phyloP scores from a whole-genome alignment of 2,797 vertebrate genomes.

The Passerculus sandwichensis region DNA sequence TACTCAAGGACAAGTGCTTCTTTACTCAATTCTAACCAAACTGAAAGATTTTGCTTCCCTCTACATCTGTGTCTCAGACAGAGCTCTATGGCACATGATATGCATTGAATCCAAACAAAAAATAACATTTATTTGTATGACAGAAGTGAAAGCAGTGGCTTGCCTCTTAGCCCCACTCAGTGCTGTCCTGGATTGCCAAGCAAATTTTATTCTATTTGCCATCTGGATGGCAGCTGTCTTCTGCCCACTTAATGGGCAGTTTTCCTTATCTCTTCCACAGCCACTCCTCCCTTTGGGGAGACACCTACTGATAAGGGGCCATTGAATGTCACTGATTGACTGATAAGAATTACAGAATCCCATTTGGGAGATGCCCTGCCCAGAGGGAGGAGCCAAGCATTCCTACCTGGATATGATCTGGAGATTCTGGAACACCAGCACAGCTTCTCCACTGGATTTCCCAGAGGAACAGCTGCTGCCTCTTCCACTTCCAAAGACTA shows the following conservation, averaged over 20 bases:
- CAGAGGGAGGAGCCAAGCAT: not conserved
- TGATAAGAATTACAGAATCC: not conserved
- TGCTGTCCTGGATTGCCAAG: not conserved
- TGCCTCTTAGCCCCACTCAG: not conserved
- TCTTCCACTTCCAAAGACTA: too few species aligned
- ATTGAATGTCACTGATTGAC: not conserved
- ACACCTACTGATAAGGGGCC: not conserved
- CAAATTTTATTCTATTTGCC: not conserved
- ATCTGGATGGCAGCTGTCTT: not conserved
- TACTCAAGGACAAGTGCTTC: not conserved
- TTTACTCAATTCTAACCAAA: not conserved
- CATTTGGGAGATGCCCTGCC: accelerated
- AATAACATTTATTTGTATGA: not conserved
- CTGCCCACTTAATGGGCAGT: not conserved
- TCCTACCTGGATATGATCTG: not conserved
- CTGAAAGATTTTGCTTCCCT: not conserved
- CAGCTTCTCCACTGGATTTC: too few species aligned
- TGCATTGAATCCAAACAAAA: not conserved
- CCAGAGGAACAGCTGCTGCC: too few species aligned
- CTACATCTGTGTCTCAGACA: not conserved
- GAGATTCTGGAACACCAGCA: not conserved
- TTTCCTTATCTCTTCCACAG: not conserved
- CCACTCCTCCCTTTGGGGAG: accelerated
- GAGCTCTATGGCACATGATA: not conserved
- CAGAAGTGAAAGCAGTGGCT: not conserved